These are phyloP conservation scores for Crotophaga sulcirostris DNA, from an alignment of 2,113 vertebrate genomes.

Conservation along the genomic window DNA sequence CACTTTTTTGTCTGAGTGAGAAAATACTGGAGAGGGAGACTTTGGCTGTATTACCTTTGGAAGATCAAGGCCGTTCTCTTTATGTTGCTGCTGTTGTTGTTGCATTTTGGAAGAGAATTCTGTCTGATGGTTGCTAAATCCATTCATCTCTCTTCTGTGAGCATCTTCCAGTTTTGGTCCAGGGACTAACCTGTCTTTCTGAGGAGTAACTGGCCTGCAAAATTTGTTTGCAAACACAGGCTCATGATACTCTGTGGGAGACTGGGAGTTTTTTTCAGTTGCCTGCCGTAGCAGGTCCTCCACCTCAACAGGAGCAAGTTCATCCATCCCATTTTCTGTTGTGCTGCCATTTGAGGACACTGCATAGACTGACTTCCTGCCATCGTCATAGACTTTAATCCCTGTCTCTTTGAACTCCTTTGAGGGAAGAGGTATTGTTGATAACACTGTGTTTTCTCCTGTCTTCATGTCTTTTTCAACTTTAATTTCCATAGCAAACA, in stretches of 20 bases:
- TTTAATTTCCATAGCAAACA: constrained; percentile 94
- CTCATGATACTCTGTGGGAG: constrained; percentile 87
- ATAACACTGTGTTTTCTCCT: constrained; percentile 89
- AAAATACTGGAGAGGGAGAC: constrained; percentile 26
- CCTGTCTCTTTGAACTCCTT: constrained; percentile 81
- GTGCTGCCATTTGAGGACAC: constrained; percentile 67
- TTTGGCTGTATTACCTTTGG: constrained; percentile 11
- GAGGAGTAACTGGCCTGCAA: constrained; percentile 77
- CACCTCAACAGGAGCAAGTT: constrained; percentile 84
- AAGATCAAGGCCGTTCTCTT: constrained; percentile 4
- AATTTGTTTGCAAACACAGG: constrained; percentile 90
- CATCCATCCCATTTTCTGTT: constrained; percentile 69
- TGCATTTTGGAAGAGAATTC: background rate
- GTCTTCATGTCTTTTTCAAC: constrained; percentile 91
- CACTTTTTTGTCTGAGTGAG: background rate
- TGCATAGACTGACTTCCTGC: constrained; percentile 88
- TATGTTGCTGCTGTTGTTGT: no score
- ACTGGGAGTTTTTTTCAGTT: constrained; percentile 79
- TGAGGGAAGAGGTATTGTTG: constrained; percentile 84
- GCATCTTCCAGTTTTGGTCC: constrained; percentile 57
- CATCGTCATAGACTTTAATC: constrained; percentile 92
- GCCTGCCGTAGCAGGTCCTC: constrained; percentile 91
- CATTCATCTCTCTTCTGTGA: constrained; percentile 47
- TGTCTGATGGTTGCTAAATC: constrained; percentile 29
- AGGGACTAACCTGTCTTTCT: constrained; percentile 64